Conservation (phyloP, 1,140 invertebrate genomes). For the Triops cancriformis region DNA sequence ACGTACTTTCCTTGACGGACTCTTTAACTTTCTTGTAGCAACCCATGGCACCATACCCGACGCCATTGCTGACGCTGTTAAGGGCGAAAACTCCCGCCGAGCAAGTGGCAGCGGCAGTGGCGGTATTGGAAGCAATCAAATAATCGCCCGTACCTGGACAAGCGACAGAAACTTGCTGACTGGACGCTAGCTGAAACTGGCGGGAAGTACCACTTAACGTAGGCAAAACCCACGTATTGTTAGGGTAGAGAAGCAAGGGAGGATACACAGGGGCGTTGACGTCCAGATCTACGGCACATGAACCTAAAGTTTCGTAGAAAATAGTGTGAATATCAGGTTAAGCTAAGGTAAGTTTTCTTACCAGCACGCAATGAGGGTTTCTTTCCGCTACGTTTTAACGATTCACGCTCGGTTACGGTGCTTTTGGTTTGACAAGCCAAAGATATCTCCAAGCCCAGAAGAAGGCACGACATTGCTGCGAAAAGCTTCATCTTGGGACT, state of each 20-base stretch:
- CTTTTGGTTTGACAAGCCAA: neutral
- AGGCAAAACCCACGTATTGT: constrained; percentile 22
- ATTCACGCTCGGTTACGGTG: neutral
- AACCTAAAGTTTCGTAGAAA: neutral
- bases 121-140: neutral
- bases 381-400: neutral
- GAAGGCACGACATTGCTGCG: neutral
- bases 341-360: neutral
- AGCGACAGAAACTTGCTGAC: constrained; percentile 24
- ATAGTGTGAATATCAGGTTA: neutral
- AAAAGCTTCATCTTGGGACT: neutral
- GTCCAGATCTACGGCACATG: constrained; percentile 22
- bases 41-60: constrained; percentile 15
- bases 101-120: constrained; percentile 20
- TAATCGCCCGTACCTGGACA: constrained; percentile 24
- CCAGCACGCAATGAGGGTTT: neutral
- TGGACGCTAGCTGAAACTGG: neutral
- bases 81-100: neutral
- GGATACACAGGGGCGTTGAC: constrained; percentile 15
- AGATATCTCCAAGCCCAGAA: neutral
- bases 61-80: neutral
- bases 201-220: constrained; percentile 16
- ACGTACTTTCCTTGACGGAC: constrained; percentile 23
- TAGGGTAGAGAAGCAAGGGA: constrained; percentile 10
- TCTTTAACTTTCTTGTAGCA: constrained; percentile 22